Evolutionary conservation across 1,140 invertebrate genomes (phyloP).

Genomic region (Drosophila seguyi): DNA sequence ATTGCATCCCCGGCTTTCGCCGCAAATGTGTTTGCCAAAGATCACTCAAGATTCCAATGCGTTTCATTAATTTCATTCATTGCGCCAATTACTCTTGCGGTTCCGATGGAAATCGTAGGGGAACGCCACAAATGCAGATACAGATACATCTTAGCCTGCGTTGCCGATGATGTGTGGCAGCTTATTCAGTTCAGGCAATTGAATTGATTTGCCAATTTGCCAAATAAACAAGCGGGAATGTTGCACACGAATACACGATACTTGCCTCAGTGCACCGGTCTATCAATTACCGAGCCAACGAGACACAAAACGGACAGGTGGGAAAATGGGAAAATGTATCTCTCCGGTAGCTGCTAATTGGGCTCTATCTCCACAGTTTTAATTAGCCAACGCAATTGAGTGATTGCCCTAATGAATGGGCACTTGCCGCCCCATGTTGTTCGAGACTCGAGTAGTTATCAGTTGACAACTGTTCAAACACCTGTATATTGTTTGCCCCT

Average conservation of each 20-base stretch:
- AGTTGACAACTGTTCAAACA: slow-evolving; percentile 46
- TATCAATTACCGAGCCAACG: slow-evolving; percentile 33
- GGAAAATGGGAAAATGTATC: slow-evolving; percentile 37
- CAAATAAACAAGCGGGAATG: slow-evolving; percentile 54
- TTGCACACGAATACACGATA: slow-evolving; percentile 30
- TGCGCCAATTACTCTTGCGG: slow-evolving; percentile 62
- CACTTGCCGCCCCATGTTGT: slow-evolving; percentile 6
- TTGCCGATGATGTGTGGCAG: slow-evolving; percentile 30
- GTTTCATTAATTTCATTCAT: slow-evolving; percentile 62
- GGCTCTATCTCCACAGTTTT: slow-evolving; percentile 36
- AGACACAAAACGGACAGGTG: slow-evolving; percentile 14
- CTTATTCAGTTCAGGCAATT: slow-evolving; percentile 60
- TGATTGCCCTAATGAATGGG: slow-evolving; percentile 43
- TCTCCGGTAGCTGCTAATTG: slow-evolving; percentile 38
- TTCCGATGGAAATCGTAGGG: slow-evolving; percentile 9
- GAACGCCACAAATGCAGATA: slow-evolving; percentile 8
- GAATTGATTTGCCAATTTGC: slow-evolving; percentile 75
- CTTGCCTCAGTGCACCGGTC: slow-evolving; percentile 51
- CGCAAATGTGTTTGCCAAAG: slow-evolving; percentile 54
- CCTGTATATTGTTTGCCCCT: slow-evolving; percentile 8
- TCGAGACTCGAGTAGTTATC: slow-evolving; percentile 19
- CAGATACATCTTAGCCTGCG: slow-evolving; percentile 31
- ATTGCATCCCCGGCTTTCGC: slow-evolving; percentile 7
- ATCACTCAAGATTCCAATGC: slow-evolving; percentile 52
- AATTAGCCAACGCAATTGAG: slow-evolving; percentile 36